phyloP scores from a whole-genome alignment of 2,113 vertebrate species.

The Mesocricetus auratus region DNA sequence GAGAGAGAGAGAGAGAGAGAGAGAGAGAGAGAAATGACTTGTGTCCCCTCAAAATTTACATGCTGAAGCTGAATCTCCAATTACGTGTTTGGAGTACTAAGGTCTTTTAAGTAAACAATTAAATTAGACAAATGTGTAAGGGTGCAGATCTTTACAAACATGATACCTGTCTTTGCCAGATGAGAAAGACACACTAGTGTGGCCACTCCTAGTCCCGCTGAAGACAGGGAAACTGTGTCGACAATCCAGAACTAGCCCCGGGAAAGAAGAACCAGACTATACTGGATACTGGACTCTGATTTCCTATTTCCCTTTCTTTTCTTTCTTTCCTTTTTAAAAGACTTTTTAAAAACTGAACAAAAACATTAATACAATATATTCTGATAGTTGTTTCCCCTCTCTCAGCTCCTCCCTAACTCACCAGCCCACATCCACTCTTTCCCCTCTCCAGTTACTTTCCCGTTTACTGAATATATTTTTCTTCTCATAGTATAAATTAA shows the following conservation, averaged over 20 bases:
- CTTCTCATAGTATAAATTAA: neutral
- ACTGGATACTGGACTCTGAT: neutral
- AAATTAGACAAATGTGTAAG: neutral
- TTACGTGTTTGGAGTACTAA: neutral
- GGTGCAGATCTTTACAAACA: too few species aligned
- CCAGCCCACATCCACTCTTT: neutral
- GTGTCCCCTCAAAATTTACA: neutral
- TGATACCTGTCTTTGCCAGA: fast-evolving
- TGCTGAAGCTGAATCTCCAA: neutral
- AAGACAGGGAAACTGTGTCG: neutral
- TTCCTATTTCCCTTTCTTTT: neutral
- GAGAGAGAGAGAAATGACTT: too few species aligned
- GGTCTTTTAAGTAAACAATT: neutral
- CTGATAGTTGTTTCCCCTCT: neutral
- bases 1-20: too few species aligned
- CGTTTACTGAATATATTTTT: neutral
- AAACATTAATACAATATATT: neutral
- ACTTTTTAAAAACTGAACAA: neutral
- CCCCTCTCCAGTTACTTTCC: neutral
- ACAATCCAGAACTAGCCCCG: neutral
- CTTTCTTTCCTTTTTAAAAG: neutral
- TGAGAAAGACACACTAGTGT: neutral
- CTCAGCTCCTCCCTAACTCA: neutral
- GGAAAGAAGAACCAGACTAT: neutral
- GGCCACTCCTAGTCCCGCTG: too few species aligned